Conservation (phyloP, 2,888 invertebrate species). For the Drosophila kanekoi region DNA sequence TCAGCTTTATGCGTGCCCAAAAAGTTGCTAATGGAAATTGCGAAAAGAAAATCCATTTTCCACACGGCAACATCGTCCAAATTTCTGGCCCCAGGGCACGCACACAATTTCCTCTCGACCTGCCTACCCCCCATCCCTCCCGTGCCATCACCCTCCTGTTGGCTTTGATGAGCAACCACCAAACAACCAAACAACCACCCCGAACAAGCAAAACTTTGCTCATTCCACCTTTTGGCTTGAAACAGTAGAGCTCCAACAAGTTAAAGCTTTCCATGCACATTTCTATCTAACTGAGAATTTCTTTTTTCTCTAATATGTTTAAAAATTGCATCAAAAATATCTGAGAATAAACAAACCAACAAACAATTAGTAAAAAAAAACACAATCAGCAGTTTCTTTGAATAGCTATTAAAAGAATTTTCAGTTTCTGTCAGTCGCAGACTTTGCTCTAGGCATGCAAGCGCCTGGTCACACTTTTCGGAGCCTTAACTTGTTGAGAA, state of each 20-base stretch:
- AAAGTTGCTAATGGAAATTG: constrained; percentile 80
- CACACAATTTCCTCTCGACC: constrained; percentile 54
- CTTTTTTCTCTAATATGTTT: no score
- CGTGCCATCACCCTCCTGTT: background rate
- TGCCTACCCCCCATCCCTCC: background rate
- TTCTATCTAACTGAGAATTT: no score
- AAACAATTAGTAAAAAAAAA: no score
- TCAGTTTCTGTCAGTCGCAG: no score
- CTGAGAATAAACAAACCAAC: background rate
- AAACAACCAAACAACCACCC: constrained; percentile 26
- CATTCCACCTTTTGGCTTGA: constrained; percentile 13
- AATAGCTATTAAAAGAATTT: no score
- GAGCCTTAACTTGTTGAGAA: no score
- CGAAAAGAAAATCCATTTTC: constrained; percentile 75
- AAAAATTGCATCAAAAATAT: background rate
- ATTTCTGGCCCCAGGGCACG: constrained; percentile 67
- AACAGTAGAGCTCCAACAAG: background rate
- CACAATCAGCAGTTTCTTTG: no score
- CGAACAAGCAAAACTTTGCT: constrained; percentile 24
- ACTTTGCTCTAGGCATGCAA: no score
- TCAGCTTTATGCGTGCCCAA: constrained; percentile 45
- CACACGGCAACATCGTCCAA: constrained; percentile 48
- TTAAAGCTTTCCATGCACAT: no score
- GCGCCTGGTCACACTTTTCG: no score
- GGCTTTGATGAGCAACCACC: constrained; percentile 40